Base-by-base conservation (phyloP, 2,888 invertebrate species). In the Tortricodes alternella region DNA sequence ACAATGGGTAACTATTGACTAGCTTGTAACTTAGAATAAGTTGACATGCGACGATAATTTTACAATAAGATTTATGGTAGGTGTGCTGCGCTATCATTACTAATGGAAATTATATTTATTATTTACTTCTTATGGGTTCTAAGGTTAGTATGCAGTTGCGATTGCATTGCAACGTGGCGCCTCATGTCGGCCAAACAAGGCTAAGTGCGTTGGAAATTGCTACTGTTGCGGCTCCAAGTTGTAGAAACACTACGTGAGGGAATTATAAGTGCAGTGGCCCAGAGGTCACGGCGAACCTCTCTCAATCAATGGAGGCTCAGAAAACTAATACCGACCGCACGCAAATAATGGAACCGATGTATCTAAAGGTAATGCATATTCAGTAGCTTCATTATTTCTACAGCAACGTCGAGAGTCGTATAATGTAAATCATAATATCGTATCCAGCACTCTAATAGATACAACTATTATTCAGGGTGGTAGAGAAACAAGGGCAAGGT, bases 241-340 rank as follows among this genome's bases (percentile, higher is more conserved):
- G 78, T 71, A 74, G 76, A 76, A 76, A 77, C 70, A 73, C 73
- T 78, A 74, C 73, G 71, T 71, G 71, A 70, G 59, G 72, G 73
- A 76, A 79, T 72, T 76, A 78, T 70, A 74, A 71, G 74, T 76
- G 67, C 67, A 72, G 68, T 60, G 60, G 66, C 58, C 61, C 73
- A 76, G 73, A 74, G 87, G 87, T 88, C 89, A 88, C 68, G 89
- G 89, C 73, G 62, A 83, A 83, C 87, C 44, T 77, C 80, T 83
- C 65, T 74, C 76, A 76, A 75, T 79, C 78, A 79, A 79, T 66
- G 70, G 73, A 73, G 67, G 73, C 77, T 76, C 65, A 68, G 69
- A 71, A 75, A 64, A 76, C 70, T 71, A 73, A 78, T 76, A 69
- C 62, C 65, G 73, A 74, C 77, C 75, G 67, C 73, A 72, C 66